Evolutionary conservation across 2,113 vertebrate genomes (phyloP), one percentile per base, ranked within the genome.

Genomic region (Dicaeum eximium): DNA sequence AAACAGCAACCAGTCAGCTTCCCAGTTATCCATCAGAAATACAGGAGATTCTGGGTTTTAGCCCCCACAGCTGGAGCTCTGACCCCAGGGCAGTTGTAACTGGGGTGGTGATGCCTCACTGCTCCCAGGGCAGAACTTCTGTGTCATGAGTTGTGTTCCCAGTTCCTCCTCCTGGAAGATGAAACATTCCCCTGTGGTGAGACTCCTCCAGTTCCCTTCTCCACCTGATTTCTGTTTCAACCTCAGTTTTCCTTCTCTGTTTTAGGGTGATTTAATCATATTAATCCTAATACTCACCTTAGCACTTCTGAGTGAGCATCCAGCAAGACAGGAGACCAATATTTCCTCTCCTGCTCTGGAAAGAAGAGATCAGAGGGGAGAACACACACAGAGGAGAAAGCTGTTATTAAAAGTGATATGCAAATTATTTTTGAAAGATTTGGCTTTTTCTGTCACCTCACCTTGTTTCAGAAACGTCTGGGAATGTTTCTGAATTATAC

Each of bases 401-500:
- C 44, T 80, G 50, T 73, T 58, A 47, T 80, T 90, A 38, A 44
- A 82, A 83, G 45, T 48, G 30, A 66, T 24, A 56, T 31, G 17
- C 4, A 50, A 90, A 80, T 16, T 71, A 64, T 88, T 93, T 93
- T 84, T 78, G 31, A 66, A 90, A 80, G 16, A 66, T 66, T 38
- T 93, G 42, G 16, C 35, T 83, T 95, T 85, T 90, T 88, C 51
- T 96, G 80, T 88, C 90, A 71, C 33, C 45, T 78, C 80, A 88
- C 80, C 37, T 94, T 72, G 70, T 82, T 82, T 62, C 80, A 95
- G 58, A 73, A 77, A 88, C 5, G 24, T 58, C 67, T 93, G 54
- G 38, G 56, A 71, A 66, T 88, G 80, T 73, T 93, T 88, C 65
- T 73, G 40, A 73, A 83, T 80, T 54, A 38, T 20, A 62, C 90